Conservation (phyloP, 2,113 vertebrate species). For the Chamaea fasciata region DNA sequence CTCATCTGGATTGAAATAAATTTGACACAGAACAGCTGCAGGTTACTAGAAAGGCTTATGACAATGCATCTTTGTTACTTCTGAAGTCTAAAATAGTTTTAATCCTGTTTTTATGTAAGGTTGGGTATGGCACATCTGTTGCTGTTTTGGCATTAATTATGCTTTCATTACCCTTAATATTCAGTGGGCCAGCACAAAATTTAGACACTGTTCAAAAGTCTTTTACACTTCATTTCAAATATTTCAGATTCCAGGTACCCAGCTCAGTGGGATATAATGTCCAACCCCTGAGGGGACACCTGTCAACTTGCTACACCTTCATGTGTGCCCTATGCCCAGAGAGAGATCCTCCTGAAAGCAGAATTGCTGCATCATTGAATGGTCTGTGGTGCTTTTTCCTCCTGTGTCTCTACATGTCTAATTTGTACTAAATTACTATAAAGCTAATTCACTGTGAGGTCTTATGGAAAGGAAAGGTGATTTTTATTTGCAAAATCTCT, state of each 20-base stretch:
- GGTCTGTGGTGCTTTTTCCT: neutral
- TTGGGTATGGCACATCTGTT: neutral
- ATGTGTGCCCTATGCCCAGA: fast-evolving
- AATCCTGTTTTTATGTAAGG: neutral
- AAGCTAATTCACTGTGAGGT: neutral
- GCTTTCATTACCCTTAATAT: neutral
- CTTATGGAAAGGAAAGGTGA: neutral
- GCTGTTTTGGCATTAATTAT: neutral
- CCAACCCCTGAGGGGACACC: neutral
- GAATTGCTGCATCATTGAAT: neutral
- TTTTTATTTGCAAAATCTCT: neutral
- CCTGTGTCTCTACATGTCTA: neutral
- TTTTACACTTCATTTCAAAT: neutral
- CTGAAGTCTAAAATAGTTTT: neutral
- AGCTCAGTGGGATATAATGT: neutral
- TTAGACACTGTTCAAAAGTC: neutral
- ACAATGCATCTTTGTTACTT: neutral
- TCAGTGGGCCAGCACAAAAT: neutral
- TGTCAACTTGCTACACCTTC: neutral
- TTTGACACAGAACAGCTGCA: neutral
- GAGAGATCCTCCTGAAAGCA: neutral
- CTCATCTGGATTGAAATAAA: neutral
- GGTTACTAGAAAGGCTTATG: neutral
- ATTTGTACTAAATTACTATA: neutral
- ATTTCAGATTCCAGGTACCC: neutral